phyloP scores from a whole-genome alignment of 2,797 vertebrate genomes.

The Eulemur mongoz region DNA sequence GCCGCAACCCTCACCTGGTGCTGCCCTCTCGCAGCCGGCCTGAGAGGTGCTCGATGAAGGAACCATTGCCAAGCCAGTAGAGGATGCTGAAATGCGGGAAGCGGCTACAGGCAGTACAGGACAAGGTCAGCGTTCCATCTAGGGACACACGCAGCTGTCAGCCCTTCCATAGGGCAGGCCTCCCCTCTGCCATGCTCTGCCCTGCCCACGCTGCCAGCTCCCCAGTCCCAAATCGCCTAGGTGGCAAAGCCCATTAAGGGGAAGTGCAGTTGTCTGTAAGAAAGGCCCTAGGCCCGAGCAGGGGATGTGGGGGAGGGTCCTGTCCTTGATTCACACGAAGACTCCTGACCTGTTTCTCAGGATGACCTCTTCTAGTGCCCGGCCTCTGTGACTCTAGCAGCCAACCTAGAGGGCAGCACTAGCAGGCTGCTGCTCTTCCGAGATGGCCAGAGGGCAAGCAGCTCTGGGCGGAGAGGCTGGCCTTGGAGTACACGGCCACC shows the following conservation, averaged over 20 bases:
- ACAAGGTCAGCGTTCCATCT: constrained; percentile 61
- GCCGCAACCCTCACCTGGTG: constrained; percentile 33
- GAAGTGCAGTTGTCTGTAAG: not conserved
- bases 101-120: constrained; percentile 67
- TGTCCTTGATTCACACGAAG: not conserved
- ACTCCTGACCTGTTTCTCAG: not conserved
- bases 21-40: constrained; percentile 61
- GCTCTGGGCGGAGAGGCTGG: not conserved
- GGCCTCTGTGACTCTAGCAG: not conserved
- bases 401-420: not conserved
- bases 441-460: not conserved
- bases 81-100: constrained; percentile 78
- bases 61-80: constrained; percentile 90
- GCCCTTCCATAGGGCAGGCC: not conserved
- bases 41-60: constrained; percentile 85
- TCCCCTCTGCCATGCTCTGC: not conserved
- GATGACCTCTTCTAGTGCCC: not conserved
- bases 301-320: not conserved
- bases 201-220: not conserved
- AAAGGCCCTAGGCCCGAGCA: not conserved
- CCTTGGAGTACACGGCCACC: not conserved
- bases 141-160: not conserved
- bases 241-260: not conserved
- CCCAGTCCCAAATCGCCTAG: not conserved
- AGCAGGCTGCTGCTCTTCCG: not conserved